phyloP scores from a whole-genome alignment of 2,888 invertebrate genomes.

The Kuschelorhynchus macadamiae region DNA sequence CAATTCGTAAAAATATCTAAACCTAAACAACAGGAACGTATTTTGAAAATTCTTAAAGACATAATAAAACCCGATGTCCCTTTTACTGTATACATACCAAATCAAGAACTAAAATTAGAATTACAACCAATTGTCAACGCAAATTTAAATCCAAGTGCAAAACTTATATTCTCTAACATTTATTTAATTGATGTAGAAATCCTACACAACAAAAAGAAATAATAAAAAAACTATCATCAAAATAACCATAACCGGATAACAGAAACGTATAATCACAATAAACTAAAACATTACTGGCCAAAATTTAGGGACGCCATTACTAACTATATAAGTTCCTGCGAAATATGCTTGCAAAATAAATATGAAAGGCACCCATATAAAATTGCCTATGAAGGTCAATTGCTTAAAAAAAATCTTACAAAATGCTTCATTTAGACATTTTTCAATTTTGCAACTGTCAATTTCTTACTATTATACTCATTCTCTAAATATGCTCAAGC shows the following conservation, averaged over 20 bases:
- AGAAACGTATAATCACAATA: conserved; percentile 25
- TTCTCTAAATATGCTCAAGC: conserved; percentile 21
- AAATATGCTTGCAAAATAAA: conserved; percentile 46
- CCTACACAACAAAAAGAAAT: conserved; percentile 1
- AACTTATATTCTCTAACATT: too few species aligned
- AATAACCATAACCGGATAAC: conserved; percentile 31
- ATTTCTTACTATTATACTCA: conserved; percentile 12
- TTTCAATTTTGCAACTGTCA: conserved; percentile 3
- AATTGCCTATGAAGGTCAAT: conserved; percentile 41
- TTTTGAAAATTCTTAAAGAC: neutral
- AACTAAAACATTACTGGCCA: conserved; percentile 27
- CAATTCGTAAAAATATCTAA: neutral
- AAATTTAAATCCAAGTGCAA: neutral
- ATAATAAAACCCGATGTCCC: neutral
- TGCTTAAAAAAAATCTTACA: conserved; percentile 44
- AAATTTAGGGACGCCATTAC: conserved; percentile 20
- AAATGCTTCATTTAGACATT: conserved; percentile 30
- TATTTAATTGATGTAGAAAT: neutral
- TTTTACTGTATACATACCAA: neutral
- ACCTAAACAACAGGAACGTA: too few species aligned
- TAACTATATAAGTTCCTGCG: conserved; percentile 46
- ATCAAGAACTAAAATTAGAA: conserved; percentile 1
- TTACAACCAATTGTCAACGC: neutral
- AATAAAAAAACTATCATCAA: too few species aligned
- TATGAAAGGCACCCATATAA: conserved; percentile 48